Evolutionary conservation across 1,140 invertebrate genomes (phyloP), one percentile per base, ranked within the genome.

Genomic region (Nasonia giraulti): DNA sequence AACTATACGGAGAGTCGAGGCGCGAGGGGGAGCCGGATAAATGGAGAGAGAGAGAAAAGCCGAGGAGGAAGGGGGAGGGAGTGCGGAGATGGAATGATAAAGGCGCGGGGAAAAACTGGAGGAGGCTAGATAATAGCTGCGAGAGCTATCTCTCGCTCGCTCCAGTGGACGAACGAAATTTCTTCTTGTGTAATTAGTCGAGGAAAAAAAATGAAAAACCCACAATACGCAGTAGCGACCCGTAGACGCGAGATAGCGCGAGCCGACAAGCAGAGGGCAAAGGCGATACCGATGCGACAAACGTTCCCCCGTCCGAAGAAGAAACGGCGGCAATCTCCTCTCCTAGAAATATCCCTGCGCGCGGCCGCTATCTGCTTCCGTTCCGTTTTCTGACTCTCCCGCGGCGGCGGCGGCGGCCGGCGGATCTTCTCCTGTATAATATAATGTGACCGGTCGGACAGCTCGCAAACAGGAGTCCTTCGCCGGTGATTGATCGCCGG

Each of bases 291-390:
- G 44, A 12, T 17, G n/a, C 20, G 81, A 23, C 23, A 23, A 23
- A 23, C 23, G n/a, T n/a, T n/a, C n/a, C n/a, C n/a, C 14, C 14
- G 69, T 71, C 31, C 69, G 33, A 62, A 62, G 20, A 62, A 62
- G 55, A 62, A 62, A 17, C 55, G 55, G 55, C 17, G 55, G 55
- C 55, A 62, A 62, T 62, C 86, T 86, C 83, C 79, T 85, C 76
- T 84, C 83, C 86, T 86, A 87, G 87, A 81, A 81, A 47, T 85
- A 82, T 88, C 86, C 86, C 87, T 87, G 55, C 14, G 55, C 14
- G 20, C 55, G n/a, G 55, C 17, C 55, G 20, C 68, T 75, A 74
- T 82, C 80, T 62, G 55, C 76, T 79, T 84, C 77, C 83, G 76
- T 55, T 84, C 78, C 10, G 31, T 74, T 74, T 74, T 84, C 71